Evolutionary conservation across 2,113 vertebrate genomes (phyloP).

Genomic region (Pterocles gutturalis): DNA sequence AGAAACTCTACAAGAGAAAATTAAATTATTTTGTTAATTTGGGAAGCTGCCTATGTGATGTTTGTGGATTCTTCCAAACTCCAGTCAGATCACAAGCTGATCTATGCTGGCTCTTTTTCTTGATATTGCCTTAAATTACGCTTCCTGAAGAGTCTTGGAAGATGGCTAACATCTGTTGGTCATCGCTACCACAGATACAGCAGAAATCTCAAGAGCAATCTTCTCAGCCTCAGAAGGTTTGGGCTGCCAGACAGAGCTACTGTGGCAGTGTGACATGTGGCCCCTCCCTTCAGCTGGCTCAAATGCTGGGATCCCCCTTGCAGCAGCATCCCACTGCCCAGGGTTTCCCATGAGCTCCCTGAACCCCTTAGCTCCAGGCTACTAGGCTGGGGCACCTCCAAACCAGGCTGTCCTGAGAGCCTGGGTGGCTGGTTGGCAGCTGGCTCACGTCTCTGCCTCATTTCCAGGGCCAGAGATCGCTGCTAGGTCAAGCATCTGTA

Average conservation of each 20-base stretch:
- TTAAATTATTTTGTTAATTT: background rate
- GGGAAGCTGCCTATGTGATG: background rate
- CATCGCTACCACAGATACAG: background rate
- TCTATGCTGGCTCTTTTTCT: background rate
- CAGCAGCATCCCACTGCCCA: background rate
- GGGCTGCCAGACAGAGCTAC: background rate
- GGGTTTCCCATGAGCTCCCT: background rate
- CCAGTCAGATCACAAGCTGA: background rate
- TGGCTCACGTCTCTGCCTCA: background rate
- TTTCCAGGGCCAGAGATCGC: background rate
- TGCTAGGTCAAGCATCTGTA: background rate
- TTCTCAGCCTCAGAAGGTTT: background rate
- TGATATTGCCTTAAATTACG: background rate
- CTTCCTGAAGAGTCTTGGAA: background rate
- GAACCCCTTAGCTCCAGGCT: background rate
- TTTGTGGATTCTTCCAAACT: background rate
- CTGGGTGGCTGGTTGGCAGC: background rate
- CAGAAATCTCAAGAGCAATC: background rate
- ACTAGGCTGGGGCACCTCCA: too few relatives aligned
- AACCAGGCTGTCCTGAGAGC: background rate
- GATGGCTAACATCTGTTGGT: background rate
- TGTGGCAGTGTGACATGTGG: accelerated
- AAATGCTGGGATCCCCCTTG: accelerated
- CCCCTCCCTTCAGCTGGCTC: background rate
- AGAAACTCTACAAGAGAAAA: background rate